Evolutionary conservation across 2,113 vertebrate species (phyloP).

Genomic region (Oenanthe oenanthe): DNA sequence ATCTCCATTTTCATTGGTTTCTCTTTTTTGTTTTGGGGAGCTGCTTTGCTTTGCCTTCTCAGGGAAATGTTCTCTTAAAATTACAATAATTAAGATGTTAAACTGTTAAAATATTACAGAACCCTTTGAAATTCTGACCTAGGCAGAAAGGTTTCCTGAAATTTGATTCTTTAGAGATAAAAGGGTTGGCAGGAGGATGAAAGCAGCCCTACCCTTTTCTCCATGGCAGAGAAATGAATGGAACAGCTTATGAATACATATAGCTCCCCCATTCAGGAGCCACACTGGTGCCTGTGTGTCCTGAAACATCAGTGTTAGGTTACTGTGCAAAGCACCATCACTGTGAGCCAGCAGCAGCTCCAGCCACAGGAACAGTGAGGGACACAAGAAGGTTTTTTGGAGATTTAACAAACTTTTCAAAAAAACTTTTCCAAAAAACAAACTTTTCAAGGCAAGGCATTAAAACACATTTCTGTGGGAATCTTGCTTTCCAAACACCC

Average conservation of each 20-base stretch:
- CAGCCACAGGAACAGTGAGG: conserved; percentile 62
- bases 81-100: conserved; percentile 29
- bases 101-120: conserved; percentile 56
- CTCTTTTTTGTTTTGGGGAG: not conserved
- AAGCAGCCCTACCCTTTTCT: conserved; percentile 55
- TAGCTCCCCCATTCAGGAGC: conserved; percentile 63
- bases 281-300: conserved; percentile 68
- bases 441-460: not conserved
- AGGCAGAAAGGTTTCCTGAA: conserved; percentile 75
- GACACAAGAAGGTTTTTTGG: not conserved
- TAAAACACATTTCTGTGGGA: not conserved
- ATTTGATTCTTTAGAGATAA: conserved; percentile 79
- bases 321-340: conserved; percentile 64
- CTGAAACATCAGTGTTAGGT: conserved; percentile 73
- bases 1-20: not conserved
- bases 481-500: not conserved
- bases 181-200: conserved; percentile 69
- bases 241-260: conserved; percentile 60
- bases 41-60: conserved; percentile 11
- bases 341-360: conserved; percentile 53
- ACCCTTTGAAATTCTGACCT: conserved; percentile 78
- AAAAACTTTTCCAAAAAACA: no score
- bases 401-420: not conserved
- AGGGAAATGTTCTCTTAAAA: conserved; percentile 9
- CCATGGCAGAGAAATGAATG: conserved; percentile 64